These are phyloP conservation scores for Chondrilla cf. caribensis DNA, from an alignment of 37 sponge, comb jelly and placozoan species.

Conservation along the genomic window DNA sequence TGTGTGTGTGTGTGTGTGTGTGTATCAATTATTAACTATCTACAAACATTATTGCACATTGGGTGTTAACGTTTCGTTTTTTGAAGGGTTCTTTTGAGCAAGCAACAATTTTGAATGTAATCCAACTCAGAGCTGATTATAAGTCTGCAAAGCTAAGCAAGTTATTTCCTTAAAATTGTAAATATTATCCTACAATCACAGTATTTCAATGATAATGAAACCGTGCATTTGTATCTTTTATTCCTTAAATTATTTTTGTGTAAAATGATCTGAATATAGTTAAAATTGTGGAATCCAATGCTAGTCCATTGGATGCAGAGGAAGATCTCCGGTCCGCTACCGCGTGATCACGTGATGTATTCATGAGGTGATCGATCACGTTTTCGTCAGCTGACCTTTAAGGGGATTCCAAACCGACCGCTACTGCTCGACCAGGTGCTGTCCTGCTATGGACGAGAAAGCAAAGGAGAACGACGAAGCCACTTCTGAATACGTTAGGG, in stretches of 20 bases:
- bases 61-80: neutral
- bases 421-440: too few species aligned
- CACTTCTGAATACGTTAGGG: constrained; percentile 1
- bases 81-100: constrained; percentile 67
- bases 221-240: neutral
- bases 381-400: too few species aligned
- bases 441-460: neutral
- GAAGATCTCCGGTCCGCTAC: too few species aligned
- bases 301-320: too few species aligned
- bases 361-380: too few species aligned
- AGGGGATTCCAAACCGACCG: too few species aligned
- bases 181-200: neutral
- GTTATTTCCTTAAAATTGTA: constrained; percentile 13
- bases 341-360: too few species aligned
- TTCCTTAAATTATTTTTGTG: too few species aligned
- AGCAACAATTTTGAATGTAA: constrained; percentile 38
- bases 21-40: neutral
- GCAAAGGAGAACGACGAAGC: neutral
- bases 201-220: neutral
- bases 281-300: too few species aligned
- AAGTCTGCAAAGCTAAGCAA: constrained; percentile 60
- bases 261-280: too few species aligned
- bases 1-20: too few species aligned
- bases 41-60: neutral
- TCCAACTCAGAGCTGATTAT: constrained; percentile 69